Evolutionary conservation across 2,113 vertebrate genomes (phyloP), one percentile per base, ranked within the genome.

Genomic region (Paramisgurnus dabryanus): DNA sequence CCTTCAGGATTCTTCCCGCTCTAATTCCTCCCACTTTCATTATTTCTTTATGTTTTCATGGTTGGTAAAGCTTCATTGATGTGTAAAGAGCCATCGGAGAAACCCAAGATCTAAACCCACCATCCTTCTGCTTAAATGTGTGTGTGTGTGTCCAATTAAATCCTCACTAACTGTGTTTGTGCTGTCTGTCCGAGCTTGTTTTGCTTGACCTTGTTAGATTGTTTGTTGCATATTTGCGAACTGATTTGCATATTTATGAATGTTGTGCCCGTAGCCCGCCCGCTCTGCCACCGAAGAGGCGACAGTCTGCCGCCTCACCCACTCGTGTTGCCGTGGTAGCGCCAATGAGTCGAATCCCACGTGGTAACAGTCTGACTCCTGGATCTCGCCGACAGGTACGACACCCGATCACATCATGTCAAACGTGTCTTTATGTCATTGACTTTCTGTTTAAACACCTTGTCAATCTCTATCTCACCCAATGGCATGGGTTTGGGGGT

Each of bases 261-360:
- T 27, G 3, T 66, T 66, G 3, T 15, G 7, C 57, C 66, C 13
- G 4, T 69, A 96, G 94, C 81, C 95, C 96, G 11, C 97, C 97
- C 50, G 96, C 97, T 5, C 75, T 99, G 79, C 98, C 98, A 1
- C 97, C 97, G 17, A 99, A 98, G 90, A 99, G 99, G 76, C 94
- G 97, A 0, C 96, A 98, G 90, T 99, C 98, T 0, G 96, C 95
- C 0, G 93, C 96, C 3, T 98, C 97, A 43, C 97, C 97, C 0
- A 98, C 97, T 2, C 94, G 97, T 9, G 96, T 99, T 66, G 98
- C 98, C 0, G 94, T 99, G 1, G 97, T 99, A 4, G 95, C 97
- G 15, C 97, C 98, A 8, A 99, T 99, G 96, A 99, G 96, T 81
- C 93, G 98, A 41, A 91, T 93, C 61, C 94, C 92, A 80, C 95